Percentiles rank a stretch among this genome's conserved stretches.
Conservation (phyloP, 1,140 invertebrate genomes). For the Tetramorium parvispinum region DNA sequence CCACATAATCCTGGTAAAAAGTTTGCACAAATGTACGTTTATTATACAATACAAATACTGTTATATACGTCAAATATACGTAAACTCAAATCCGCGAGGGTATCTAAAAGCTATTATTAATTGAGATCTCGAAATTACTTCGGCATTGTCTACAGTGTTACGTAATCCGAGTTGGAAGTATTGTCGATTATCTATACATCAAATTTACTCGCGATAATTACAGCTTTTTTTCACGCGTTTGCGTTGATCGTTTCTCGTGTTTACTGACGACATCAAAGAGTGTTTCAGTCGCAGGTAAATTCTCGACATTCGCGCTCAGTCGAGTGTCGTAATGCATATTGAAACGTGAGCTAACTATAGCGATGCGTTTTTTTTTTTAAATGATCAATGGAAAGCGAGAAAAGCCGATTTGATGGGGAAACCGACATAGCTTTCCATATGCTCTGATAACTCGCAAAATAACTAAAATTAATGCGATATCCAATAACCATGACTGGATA, state of each 20-base stretch:
- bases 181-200: not conserved
- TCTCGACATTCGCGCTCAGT: not conserved
- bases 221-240: not conserved
- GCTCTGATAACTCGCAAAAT: conserved; percentile 41
- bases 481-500: conserved; percentile 2
- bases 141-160: not conserved
- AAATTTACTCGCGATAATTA: conserved; percentile 27
- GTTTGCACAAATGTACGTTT: no score
- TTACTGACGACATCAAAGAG: conserved; percentile 34
- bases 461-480: conserved; percentile 41
- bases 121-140: not conserved
- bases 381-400: conserved; percentile 11
- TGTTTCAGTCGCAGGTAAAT: not conserved
- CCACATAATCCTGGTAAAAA: no score
- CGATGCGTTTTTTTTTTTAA: not conserved
- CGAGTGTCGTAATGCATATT: conserved; percentile 31
- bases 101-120: not conserved
- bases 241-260: conserved; percentile 3
- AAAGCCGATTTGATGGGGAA: conserved; percentile 23
- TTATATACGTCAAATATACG: no score
- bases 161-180: not conserved
- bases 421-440: conserved; percentile 38
- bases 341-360: conserved; percentile 13
- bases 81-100: no score
- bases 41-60: no score